Evolutionary conservation across 2,797 vertebrate genomes (phyloP).

Genomic region (Xyrichtys novacula): DNA sequence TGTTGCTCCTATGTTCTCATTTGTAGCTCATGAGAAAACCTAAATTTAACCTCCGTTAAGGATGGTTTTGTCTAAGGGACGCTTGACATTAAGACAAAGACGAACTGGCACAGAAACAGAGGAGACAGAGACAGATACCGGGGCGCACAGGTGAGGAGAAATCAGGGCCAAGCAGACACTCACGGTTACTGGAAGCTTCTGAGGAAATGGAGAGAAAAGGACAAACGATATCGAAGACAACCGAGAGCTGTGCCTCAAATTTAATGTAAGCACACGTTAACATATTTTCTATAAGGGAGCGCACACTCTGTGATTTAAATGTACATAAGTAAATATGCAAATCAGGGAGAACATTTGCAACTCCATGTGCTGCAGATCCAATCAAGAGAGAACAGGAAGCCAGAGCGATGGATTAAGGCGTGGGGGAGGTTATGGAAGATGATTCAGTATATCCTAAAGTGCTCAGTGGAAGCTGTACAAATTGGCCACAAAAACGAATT

Average conservation of each 20-base stretch:
- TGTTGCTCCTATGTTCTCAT: too few species aligned
- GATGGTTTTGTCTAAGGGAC: too few species aligned
- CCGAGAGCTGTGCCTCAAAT: slow-evolving; percentile 6
- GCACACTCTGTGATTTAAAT: slow-evolving; percentile 30
- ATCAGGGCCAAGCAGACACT: too few species aligned
- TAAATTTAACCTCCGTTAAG: too few species aligned
- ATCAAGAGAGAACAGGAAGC: slow-evolving; percentile 32
- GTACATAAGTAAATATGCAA: slow-evolving; percentile 40
- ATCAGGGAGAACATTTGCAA: slow-evolving; percentile 18
- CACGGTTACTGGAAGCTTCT: too few species aligned
- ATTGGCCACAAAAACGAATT: slow-evolving; percentile 52
- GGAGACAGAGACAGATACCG: too few species aligned
- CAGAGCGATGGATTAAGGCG: slow-evolving; percentile 46
- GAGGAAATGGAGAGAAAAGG: too few species aligned
- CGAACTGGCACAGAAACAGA: too few species aligned
- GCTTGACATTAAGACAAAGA: too few species aligned
- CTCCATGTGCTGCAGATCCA: slow-evolving; percentile 34
- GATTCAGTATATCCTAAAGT: slow-evolving; percentile 58
- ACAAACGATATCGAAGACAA: slow-evolving; percentile 1
- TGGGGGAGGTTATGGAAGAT: slow-evolving; percentile 58
- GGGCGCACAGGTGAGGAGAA: too few species aligned
- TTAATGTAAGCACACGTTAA: not conserved
- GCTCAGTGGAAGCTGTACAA: slow-evolving; percentile 39
- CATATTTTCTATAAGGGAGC: slow-evolving; percentile 9
- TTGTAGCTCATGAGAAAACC: too few species aligned